Conservation (phyloP, 37 sponge, comb jelly and placozoan genomes). For the Bolinopsis microptera region DNA sequence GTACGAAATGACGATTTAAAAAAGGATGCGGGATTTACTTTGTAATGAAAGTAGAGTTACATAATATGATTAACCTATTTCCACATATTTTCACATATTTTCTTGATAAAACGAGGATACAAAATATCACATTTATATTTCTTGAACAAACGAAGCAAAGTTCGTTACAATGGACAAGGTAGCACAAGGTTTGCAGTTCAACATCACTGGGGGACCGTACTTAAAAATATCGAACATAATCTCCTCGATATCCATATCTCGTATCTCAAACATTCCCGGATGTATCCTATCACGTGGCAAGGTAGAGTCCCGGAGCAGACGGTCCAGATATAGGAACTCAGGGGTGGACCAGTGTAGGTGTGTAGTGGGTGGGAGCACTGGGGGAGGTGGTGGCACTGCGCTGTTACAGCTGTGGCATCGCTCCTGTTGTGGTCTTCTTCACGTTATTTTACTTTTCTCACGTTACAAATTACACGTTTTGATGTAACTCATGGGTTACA, state of each 20-base stretch:
- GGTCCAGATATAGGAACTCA: conserved; percentile 37
- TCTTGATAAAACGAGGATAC: too few relatives aligned
- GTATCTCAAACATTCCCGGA: background rate
- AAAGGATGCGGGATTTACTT: too few relatives aligned
- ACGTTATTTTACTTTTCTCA: background rate
- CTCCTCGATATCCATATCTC: conserved; percentile 12
- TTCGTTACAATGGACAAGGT: too few relatives aligned
- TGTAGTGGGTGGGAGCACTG: background rate
- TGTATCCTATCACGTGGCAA: conserved; percentile 10
- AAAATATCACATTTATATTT: too few relatives aligned
- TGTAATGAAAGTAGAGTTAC: too few relatives aligned
- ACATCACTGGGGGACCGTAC: background rate
- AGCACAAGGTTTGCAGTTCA: too few relatives aligned
- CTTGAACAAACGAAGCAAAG: too few relatives aligned
- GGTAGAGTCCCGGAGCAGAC: conserved; percentile 27
- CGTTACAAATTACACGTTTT: background rate
- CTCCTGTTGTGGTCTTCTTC: background rate
- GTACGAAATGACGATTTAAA: too few relatives aligned
- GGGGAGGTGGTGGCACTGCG: background rate
- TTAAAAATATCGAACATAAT: conserved; percentile 7
- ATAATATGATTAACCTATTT: too few relatives aligned
- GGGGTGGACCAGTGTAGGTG: conserved; percentile 52
- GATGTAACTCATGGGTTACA: background rate
- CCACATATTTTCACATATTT: too few relatives aligned
- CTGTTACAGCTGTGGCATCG: background rate